These are phyloP conservation scores for Porites divaricata DNA, from an alignment of 92 coral and sea anemone genomes.

Conservation along the genomic window DNA sequence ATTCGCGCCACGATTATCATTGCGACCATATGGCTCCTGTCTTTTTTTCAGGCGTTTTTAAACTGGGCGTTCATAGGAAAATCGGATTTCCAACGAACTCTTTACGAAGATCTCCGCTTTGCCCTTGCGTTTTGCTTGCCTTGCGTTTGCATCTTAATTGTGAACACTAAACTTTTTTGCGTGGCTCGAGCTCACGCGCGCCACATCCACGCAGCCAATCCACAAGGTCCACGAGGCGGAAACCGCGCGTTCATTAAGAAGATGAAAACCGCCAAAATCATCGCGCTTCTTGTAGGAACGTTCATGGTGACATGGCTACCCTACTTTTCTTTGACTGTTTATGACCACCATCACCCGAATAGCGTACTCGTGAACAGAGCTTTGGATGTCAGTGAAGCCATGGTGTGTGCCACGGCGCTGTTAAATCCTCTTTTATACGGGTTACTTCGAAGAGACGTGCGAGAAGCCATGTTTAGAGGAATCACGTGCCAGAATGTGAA, in stretches of 20 bases:
- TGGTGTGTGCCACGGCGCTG: conserved; percentile 83
- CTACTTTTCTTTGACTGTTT: conserved; percentile 65
- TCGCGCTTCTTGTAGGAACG: conserved; percentile 91
- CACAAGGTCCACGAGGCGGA: conserved; percentile 12
- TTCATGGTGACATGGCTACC: conserved; percentile 93
- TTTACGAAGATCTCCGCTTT: conserved; percentile 81
- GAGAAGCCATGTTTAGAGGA: conserved; percentile 69
- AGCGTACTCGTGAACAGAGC: conserved; percentile 1
- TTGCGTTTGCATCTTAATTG: conserved; percentile 69
- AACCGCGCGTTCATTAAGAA: conserved; percentile 71
- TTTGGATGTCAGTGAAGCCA: conserved; percentile 55
- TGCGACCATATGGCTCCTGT: conserved; percentile 76
- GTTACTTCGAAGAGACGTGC: conserved; percentile 81
- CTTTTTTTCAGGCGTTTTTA: conserved; percentile 74
- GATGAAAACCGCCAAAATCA: conserved; percentile 76
- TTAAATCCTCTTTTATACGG: conserved; percentile 93
- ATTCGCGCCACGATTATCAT: conserved; percentile 64
- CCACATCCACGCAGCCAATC: conserved; percentile 66
- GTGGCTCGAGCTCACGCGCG: conserved; percentile 91
- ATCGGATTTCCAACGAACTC: not conserved
- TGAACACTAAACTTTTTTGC: conserved; percentile 70
- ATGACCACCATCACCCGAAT: conserved; percentile 52
- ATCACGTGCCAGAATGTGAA: conserved; percentile 77
- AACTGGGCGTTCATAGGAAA: conserved; percentile 49
- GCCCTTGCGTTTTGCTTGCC: conserved; percentile 80